These are phyloP conservation scores for Mesocentrotus franciscanus DNA, from an alignment of 53 echinoderm and acorn worm genomes.

Conservation along the genomic window DNA sequence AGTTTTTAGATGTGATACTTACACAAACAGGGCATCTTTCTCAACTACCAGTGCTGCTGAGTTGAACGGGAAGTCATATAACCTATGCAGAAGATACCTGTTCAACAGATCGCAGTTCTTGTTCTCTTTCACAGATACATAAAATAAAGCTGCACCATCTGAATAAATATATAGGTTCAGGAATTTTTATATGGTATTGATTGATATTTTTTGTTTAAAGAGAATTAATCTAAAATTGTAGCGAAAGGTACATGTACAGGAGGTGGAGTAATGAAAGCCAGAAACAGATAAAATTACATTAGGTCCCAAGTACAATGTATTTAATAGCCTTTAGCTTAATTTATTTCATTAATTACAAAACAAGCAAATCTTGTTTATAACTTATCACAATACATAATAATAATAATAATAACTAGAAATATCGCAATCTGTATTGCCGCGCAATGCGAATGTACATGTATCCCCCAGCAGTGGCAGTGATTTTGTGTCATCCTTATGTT, in stretches of 20 bases:
- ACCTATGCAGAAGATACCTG: constrained; percentile 97
- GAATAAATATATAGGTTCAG: constrained; percentile 31
- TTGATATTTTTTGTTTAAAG: background rate
- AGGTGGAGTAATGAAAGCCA: no score
- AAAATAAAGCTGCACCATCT: constrained; percentile 99
- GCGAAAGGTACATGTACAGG: no score
- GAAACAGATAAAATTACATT: background rate
- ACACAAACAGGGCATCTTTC: constrained; percentile 99
- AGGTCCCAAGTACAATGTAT: no score
- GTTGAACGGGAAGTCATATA: constrained; percentile 98
- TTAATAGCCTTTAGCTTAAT: no score
- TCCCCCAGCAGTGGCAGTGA: no score
- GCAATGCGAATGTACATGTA: no score
- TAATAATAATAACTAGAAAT: no score
- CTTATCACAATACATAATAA: no score
- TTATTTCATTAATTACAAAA: no score
- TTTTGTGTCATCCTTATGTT: no score
- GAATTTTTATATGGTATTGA: background rate
- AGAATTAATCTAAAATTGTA: background rate
- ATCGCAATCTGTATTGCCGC: no score
- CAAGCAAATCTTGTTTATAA: no score
- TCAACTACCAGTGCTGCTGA: constrained; percentile 95
- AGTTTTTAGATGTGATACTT: constrained; percentile 59
- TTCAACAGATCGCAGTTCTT: constrained; percentile 99
- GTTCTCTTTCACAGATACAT: constrained; percentile 97